phyloP scores from a whole-genome alignment of 2,113 vertebrate species.

The Prunella himalayana region DNA sequence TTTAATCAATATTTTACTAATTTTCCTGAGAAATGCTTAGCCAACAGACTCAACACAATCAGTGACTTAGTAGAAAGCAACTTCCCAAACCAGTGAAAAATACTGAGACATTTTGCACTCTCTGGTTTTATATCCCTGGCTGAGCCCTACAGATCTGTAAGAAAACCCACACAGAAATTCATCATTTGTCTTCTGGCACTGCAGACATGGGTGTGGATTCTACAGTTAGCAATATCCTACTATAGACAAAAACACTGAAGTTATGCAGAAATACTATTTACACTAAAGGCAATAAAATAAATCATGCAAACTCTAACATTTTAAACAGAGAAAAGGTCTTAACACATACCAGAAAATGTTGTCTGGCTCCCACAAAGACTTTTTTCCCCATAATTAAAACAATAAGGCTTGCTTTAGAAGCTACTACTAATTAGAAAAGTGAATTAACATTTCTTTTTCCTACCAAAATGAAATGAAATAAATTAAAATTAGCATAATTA shows the following conservation, averaged over 20 bases:
- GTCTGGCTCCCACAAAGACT: not conserved
- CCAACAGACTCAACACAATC: not conserved
- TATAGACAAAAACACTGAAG: not conserved
- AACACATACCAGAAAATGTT: slow-evolving; percentile 19
- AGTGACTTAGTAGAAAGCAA: not conserved
- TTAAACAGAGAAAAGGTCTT: not conserved
- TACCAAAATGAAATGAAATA: slow-evolving; percentile 3
- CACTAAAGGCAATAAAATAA: not conserved
- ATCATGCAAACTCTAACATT: slow-evolving; percentile 38
- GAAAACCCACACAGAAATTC: not conserved
- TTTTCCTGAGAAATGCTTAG: not conserved
- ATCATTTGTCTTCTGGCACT: not conserved
- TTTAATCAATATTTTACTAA: not conserved
- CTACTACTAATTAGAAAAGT: not conserved
- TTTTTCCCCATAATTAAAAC: not conserved
- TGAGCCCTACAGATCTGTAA: not conserved
- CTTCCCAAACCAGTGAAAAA: not conserved
- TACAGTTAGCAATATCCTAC: not conserved
- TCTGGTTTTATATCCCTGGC: not conserved
- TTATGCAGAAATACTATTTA: slow-evolving; percentile 24
- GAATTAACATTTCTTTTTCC: slow-evolving; percentile 7
- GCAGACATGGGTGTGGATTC: not conserved
- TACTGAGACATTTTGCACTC: not conserved
- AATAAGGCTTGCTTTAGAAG: not conserved
- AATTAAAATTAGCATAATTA: slow-evolving; percentile 6